These are phyloP conservation scores for Rhyacophila brunnea DNA, from an alignment of 1,140 invertebrate genomes.

Conservation along the genomic window DNA sequence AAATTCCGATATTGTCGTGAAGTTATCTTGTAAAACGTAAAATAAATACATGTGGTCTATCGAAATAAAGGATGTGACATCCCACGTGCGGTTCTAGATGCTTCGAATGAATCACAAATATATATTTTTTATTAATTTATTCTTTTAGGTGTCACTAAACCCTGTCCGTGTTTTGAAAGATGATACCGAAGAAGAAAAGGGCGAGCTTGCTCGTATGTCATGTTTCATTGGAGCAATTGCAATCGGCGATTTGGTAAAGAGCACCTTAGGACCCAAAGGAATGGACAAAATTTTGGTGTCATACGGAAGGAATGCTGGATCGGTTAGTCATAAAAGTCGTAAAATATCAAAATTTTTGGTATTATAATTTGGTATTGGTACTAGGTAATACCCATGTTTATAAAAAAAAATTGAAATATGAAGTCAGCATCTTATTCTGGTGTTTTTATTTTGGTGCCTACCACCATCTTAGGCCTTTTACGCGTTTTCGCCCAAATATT, in stretches of 20 bases:
- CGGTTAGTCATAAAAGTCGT: conserved; percentile 37
- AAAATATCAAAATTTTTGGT: no score
- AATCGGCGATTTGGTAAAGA: conserved; percentile 97
- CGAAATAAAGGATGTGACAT: conserved; percentile 1
- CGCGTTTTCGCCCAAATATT: no score
- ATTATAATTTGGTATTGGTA: no score
- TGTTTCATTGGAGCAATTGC: conserved; percentile 98
- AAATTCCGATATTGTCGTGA: no score
- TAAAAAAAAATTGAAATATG: no score
- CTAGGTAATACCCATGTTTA: no score
- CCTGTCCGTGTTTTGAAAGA: conserved; percentile 91
- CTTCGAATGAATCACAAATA: background rate
- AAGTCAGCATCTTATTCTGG: no score
- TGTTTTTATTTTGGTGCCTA: no score
- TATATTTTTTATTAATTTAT: background rate
- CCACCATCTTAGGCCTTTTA: no score
- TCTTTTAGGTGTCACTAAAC: conserved; percentile 78
- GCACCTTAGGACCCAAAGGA: conserved; percentile 97
- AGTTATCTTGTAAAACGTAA: no score
- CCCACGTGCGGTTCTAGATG: conserved; percentile 27
- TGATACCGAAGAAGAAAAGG: conserved; percentile 97
- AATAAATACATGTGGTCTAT: background rate
- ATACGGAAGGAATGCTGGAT: conserved; percentile 74
- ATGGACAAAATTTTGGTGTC: conserved; percentile 99
- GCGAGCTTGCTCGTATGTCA: conserved; percentile 92